Evolutionary conservation across 2,113 vertebrate genomes (phyloP).

Genomic region (Verasper variegatus): DNA sequence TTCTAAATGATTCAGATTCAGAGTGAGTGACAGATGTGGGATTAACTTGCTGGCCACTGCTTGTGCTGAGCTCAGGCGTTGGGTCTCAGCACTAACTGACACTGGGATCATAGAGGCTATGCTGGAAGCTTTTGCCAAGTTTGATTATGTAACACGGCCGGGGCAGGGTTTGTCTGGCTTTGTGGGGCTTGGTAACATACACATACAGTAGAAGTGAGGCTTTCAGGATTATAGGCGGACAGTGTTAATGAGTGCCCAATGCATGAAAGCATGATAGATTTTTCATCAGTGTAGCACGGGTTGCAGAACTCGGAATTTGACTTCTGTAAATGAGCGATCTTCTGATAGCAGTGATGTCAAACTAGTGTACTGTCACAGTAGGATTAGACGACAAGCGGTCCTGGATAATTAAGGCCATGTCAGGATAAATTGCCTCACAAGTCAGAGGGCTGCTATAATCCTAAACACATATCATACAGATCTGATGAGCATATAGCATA

Average conservation of each 20-base stretch:
- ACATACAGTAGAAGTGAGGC: slow-evolving; percentile 37
- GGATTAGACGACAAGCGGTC: slow-evolving; percentile 44
- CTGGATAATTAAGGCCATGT: slow-evolving; percentile 54
- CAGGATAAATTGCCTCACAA: slow-evolving; percentile 40
- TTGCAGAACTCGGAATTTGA: slow-evolving; percentile 17
- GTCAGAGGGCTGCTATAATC: slow-evolving; percentile 38
- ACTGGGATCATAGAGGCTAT: slow-evolving; percentile 11
- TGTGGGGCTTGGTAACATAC: slow-evolving; percentile 22
- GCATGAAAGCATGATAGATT: slow-evolving; percentile 10
- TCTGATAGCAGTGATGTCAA: slow-evolving; percentile 34
- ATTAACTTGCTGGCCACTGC: slow-evolving; percentile 55
- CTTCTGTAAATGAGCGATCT: slow-evolving; percentile 13
- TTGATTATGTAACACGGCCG: slow-evolving; percentile 52
- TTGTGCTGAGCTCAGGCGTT: slow-evolving; percentile 60
- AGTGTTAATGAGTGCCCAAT: slow-evolving; percentile 26
- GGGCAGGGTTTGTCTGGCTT: slow-evolving; percentile 26
- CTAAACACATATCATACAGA: slow-evolving; percentile 19
- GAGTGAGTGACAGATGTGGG: slow-evolving; percentile 53
- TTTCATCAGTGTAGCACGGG: slow-evolving; percentile 7
- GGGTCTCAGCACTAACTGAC: slow-evolving; percentile 46
- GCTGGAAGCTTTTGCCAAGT: slow-evolving; percentile 7
- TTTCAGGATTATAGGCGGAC: slow-evolving; percentile 45
- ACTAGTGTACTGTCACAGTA: slow-evolving; percentile 5
- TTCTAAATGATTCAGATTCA: slow-evolving; percentile 51
- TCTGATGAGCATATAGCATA: neutral